These are phyloP conservation scores for Magallana ariakensis DNA, from an alignment of 1,140 invertebrate species.

Conservation along the genomic window DNA sequence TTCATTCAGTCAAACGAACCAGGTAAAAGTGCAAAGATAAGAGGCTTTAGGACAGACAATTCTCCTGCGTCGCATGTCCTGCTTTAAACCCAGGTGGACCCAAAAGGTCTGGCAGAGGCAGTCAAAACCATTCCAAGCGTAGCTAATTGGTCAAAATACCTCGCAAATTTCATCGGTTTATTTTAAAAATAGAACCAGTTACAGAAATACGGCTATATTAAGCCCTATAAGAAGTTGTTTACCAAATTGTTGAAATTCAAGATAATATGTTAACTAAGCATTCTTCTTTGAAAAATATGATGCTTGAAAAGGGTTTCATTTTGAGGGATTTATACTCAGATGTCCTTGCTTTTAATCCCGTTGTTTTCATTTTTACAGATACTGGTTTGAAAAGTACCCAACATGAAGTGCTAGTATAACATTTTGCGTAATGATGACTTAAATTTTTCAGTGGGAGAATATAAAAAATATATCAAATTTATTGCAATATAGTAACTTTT, in stretches of 20 bases:
- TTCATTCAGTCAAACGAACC: not conserved
- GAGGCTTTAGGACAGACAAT: not conserved
- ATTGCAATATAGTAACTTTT: no score
- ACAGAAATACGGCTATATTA: not conserved
- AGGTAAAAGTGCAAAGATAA: not conserved
- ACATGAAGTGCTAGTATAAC: no score
- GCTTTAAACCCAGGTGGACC: not conserved
- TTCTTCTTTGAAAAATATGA: not conserved
- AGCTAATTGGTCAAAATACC: not conserved
- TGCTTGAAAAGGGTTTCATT: no score
- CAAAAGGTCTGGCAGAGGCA: not conserved
- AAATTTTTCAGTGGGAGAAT: no score
- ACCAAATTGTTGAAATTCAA: not conserved
- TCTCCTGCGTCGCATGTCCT: not conserved
- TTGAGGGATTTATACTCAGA: no score
- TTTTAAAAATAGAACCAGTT: not conserved
- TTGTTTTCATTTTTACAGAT: no score
- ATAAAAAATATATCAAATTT: no score
- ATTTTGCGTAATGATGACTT: no score
- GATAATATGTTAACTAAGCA: not conserved
- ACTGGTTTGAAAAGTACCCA: no score
- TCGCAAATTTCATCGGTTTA: not conserved
- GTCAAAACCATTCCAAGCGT: not conserved
- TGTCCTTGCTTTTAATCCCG: no score
- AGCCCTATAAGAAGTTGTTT: conserved; percentile 4